Base-by-base conservation (phyloP, 2,113 vertebrate species). In the Vulpes ferrilata region DNA sequence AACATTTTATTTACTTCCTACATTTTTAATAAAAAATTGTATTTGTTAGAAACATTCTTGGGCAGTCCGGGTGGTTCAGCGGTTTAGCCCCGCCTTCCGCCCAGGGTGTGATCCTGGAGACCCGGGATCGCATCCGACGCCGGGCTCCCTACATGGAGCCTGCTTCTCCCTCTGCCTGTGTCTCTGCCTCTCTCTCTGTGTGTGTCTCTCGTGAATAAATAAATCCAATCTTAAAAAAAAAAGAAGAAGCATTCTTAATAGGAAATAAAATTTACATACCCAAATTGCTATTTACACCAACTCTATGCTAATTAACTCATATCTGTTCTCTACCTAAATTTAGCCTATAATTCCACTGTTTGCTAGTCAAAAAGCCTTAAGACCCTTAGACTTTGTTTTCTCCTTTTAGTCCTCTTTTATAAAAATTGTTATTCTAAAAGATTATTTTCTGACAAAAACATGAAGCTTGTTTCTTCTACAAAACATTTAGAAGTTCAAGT, bases 301-400 rank as follows among this genome's bases (percentile, higher is more conserved):
- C 7, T 60, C 12, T 83, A 48, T 95, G 64, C 20, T 94, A 89
- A 85, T 89, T 89, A 93, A 74, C 17, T 64, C 25, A 81, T 76
- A 4, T 86, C 22, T 53, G 11, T 53, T 89, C 69, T 62, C 85
- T 67, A 62, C 17, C 48, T 81, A 73, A 79, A 84, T 64, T 88
- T 92, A 76, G 11, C 60, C 35, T 81, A 10, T 73, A 92, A 55
- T 80, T 92, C n/a, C 8, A 32, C 5, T 57, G 4, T 5, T 85
- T 85, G 25, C 7, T 85, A 74, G 17, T 83, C 30, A 84, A 65
- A 94, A 90, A 51, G 19, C 2, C 17, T 76, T 69, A 86, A 35
- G 43, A 65, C 17, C 3, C 87, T 88, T 32, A 83, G n/a, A n/a
- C 12, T 80, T 80, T 74, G 6, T 71, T 80, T 51, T 89, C 9